Percentiles rank a stretch among this genome's conserved stretches.
phyloP scores from a whole-genome alignment of 1,140 invertebrate species.

The Idris sp. region DNA sequence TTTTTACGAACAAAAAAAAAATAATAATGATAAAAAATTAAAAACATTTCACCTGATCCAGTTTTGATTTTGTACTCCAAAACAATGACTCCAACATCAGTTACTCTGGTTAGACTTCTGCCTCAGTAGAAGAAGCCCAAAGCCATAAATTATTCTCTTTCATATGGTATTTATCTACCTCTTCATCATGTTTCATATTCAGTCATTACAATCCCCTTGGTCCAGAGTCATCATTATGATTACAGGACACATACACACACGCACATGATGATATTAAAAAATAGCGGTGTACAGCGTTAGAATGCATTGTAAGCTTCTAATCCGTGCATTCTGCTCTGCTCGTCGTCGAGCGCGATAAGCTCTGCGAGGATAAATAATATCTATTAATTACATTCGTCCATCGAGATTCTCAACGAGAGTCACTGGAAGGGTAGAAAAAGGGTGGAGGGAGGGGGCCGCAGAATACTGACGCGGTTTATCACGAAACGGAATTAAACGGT shows the following conservation, averaged over 20 bases:
- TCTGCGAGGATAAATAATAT: conserved; percentile 72
- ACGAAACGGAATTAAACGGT: conserved; percentile 78
- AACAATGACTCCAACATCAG: background rate
- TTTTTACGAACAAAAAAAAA: no score
- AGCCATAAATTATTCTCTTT: conserved; percentile 32
- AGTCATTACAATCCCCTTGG: conserved; percentile 43
- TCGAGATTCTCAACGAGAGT: conserved; percentile 62
- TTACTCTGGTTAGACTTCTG: background rate
- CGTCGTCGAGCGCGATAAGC: conserved; percentile 64
- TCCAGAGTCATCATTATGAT: conserved; percentile 37
- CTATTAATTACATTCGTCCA: conserved; percentile 75
- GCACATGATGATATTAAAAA: conserved; percentile 41
- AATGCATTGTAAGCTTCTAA: conserved; percentile 46
- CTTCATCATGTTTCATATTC: conserved; percentile 47
- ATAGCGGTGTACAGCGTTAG: conserved; percentile 14
- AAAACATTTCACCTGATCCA: no score
- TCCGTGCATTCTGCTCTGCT: conserved; percentile 45
- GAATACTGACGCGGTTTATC: conserved; percentile 75
- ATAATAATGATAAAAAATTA: no score
- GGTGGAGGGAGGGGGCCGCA: conserved; percentile 64
- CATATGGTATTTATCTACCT: conserved; percentile 25
- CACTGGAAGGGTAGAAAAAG: conserved; percentile 46
- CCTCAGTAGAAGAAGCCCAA: conserved; percentile 4
- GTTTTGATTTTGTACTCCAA: no score
- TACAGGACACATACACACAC: conserved; percentile 3